Conservation (phyloP, 2,888 invertebrate species). For the Drosophila paranaensis region DNA sequence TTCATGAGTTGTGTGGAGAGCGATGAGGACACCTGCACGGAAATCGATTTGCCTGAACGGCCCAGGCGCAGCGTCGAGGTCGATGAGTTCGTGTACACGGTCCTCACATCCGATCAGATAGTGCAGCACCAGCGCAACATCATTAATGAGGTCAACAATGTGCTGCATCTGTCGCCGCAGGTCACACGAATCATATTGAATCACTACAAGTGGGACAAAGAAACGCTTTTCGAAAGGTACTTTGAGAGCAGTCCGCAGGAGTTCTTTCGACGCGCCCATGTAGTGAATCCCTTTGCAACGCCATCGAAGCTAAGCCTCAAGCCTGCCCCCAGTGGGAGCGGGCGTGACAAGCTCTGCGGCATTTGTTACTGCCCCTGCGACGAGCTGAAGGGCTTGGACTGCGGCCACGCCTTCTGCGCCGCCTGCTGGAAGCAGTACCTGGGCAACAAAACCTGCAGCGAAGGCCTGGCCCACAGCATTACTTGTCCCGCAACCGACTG, state of each 20-base stretch:
- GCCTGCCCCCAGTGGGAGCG: conserved; percentile 4
- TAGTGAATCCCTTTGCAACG: conserved; percentile 95
- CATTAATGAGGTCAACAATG: conserved; percentile 98
- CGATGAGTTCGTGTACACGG: conserved; percentile 97
- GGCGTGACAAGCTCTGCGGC: conserved; percentile 92
- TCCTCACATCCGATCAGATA: conserved; percentile 97
- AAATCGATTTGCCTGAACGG: conserved; percentile 89
- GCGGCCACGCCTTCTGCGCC: conserved; percentile 97
- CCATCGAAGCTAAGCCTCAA: conserved; percentile 87
- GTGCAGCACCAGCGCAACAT: conserved; percentile 98
- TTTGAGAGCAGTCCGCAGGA: conserved; percentile 98
- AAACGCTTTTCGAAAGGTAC: conserved; percentile 98
- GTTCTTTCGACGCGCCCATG: conserved; percentile 96
- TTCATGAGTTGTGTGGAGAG: conserved; percentile 85
- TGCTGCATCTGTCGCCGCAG: conserved; percentile 95
- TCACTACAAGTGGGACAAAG: conserved; percentile 99
- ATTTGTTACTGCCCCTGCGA: conserved; percentile 94
- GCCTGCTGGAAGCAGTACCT: conserved; percentile 98
- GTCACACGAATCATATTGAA: conserved; percentile 97
- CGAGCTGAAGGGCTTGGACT: conserved; percentile 97
- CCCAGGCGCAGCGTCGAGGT: conserved; percentile 91
- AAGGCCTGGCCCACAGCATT: conserved; percentile 97
- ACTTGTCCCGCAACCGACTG: conserved; percentile 98
- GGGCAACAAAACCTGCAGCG: conserved; percentile 98
- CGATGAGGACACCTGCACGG: conserved; percentile 96